Base-by-base conservation (phyloP, 2,113 vertebrate species). In the Pachypanchax playfairii region DNA sequence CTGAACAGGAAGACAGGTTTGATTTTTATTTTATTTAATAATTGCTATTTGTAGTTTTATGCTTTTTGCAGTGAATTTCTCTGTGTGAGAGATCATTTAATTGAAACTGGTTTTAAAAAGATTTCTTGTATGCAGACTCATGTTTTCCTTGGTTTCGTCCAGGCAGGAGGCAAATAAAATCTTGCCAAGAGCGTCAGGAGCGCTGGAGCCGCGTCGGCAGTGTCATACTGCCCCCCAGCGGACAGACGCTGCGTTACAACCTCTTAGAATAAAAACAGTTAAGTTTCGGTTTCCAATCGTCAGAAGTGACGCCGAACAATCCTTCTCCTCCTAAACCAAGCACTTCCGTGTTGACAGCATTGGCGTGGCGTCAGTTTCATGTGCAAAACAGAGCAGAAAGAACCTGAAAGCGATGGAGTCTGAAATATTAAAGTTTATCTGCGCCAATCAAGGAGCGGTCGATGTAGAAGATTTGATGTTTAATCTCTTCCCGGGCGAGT, bases 281-380 rank as follows among this genome's bases (percentile, higher is more conserved):
- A 33, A 62, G 84, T 92, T 92, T 92, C 86, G 87, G 51, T 92
- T 92, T 91, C 85, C 68, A 58, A 50, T 74, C 82, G 0, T 56
- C 50, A 42, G 43, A 77, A 85, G 57, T 1, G 17, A 59, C 0
- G 17, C 4, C 0, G 0, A 9, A 0, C 17, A 4, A n/a, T 26
- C 22, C 29, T 3, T 3, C 6, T n/a, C 12, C 0, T 0, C 2
- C 0, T 14, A 3, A 20, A 6, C 0, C 0, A 14, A 28, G 7
- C 56, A 1, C 29, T 0, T 3, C 1, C 8, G 3, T 2, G 6
- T 10, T 4, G 1, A 10, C 28, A 29, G 42, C 28, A 1, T 10
- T n/a, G n/a, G 54, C 11, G 20, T 20, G 6, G 8, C 0, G 2
- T 29, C 17, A 4, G 4, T 10, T 21, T 50, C 13, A 6, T n/a